A percentile compares a stretch with the other conserved stretches of the same genome.
Conservation (phyloP, 2,888 invertebrate genomes). For the Ennomos fuscantarius region DNA sequence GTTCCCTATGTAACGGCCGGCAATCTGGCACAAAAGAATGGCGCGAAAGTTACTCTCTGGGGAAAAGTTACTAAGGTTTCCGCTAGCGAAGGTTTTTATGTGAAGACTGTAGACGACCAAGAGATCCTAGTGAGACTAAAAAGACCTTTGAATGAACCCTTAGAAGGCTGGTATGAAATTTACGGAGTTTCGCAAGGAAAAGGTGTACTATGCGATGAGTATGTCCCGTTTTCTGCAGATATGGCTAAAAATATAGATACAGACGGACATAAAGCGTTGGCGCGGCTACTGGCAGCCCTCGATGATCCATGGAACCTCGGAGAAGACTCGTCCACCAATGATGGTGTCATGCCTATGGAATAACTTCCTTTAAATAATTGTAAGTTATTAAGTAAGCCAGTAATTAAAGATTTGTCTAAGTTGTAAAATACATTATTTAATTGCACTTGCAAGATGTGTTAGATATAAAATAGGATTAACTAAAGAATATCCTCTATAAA, state of each 20-base stretch:
- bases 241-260: slow-evolving; percentile 72
- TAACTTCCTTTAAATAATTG: slow-evolving; percentile 34
- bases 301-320: slow-evolving; percentile 82
- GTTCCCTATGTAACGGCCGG: slow-evolving; percentile 79
- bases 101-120: slow-evolving; percentile 78
- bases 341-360: slow-evolving; percentile 69
- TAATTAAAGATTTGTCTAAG: slow-evolving; percentile 15
- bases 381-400: slow-evolving; percentile 10
- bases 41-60: slow-evolving; percentile 78
- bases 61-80: slow-evolving; percentile 78
- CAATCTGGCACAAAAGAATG: slow-evolving; percentile 72
- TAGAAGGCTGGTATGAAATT: slow-evolving; percentile 82
- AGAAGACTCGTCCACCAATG: slow-evolving; percentile 56
- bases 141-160: slow-evolving; percentile 67
- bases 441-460: background rate
- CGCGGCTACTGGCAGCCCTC: slow-evolving; percentile 68
- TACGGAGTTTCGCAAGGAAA: slow-evolving; percentile 77
- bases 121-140: slow-evolving; percentile 72
- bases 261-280: slow-evolving; percentile 74
- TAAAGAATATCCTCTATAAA: background rate
- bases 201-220: slow-evolving; percentile 75
- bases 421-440: slow-evolving; percentile 6
- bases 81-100: slow-evolving; percentile 73
- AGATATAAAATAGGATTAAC: too few species aligned
- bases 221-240: slow-evolving; percentile 68